Evolutionary conservation across 2,113 vertebrate species (phyloP).

Genomic region (Chinchilla lanigera): DNA sequence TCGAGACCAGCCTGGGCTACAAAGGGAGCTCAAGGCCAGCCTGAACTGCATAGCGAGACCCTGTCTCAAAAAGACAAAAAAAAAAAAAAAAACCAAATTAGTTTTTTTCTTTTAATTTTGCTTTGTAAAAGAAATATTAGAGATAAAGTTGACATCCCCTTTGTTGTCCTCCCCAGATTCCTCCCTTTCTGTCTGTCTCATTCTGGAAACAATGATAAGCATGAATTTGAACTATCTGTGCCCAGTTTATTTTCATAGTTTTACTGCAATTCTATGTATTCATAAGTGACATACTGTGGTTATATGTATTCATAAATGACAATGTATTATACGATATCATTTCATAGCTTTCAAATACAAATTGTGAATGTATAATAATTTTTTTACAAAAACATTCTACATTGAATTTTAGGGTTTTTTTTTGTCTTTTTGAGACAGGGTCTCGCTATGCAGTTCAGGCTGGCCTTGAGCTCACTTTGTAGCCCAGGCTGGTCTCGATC

Average conservation of each 20-base stretch:
- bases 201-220: background rate
- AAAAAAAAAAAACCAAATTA: too few relatives aligned
- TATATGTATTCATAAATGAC: constrained; percentile 31
- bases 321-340: background rate
- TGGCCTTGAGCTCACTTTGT: too few relatives aligned
- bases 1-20: too few relatives aligned
- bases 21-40: too few relatives aligned
- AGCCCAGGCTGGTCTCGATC: too few relatives aligned
- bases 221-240: background rate
- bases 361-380: background rate
- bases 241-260: constrained; percentile 1
- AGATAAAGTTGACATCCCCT: constrained; percentile 5
- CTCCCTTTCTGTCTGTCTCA: background rate
- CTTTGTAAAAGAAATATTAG: constrained; percentile 36
- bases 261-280: background rate
- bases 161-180: background rate
- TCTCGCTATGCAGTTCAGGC: too few relatives aligned
- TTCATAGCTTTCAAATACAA: constrained; percentile 27
- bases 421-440: too few relatives aligned
- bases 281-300: background rate
- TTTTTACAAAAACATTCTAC: constrained; percentile 24
- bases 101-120: background rate
- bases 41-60: too few relatives aligned
- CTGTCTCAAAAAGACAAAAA: too few relatives aligned
- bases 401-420: background rate